Conservation (phyloP, 2,797 vertebrate genomes). For the Danio albolineatus region DNA sequence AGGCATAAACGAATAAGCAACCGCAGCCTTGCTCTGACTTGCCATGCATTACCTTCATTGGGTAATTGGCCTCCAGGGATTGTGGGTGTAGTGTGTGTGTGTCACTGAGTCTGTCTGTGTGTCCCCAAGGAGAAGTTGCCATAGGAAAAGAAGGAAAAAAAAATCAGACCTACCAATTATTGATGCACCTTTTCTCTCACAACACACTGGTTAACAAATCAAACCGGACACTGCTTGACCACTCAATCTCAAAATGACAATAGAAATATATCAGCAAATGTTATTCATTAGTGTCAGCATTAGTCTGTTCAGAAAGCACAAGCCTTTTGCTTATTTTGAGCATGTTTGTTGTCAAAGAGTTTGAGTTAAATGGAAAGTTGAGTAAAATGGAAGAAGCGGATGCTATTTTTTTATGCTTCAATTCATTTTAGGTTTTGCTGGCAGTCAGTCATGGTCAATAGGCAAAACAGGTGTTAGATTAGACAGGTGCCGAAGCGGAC, state of each 20-base stretch:
- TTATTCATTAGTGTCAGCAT: background rate
- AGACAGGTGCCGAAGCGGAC: background rate
- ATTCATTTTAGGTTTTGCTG: background rate
- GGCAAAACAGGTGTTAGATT: background rate
- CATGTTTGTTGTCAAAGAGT: background rate
- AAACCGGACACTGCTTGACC: background rate
- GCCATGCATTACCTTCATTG: constrained; percentile 74
- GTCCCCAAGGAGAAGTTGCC: constrained; percentile 78
- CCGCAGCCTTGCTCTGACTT: constrained; percentile 80
- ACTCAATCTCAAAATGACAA: constrained; percentile 11
- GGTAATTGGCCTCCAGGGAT: constrained; percentile 82
- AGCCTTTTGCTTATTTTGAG: background rate
- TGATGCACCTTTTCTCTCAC: constrained; percentile 72
- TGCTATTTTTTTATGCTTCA: background rate
- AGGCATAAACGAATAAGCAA: constrained; percentile 70
- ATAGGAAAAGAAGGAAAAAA: constrained; percentile 63
- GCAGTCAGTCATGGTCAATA: background rate
- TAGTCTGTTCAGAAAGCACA: constrained; percentile 1
- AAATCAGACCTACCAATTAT: constrained; percentile 78
- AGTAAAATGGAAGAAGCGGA: constrained; percentile 15
- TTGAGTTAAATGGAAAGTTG: background rate
- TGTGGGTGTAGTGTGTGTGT: constrained; percentile 52
- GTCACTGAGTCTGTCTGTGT: constrained; percentile 66
- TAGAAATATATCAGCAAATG: background rate
- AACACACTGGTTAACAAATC: constrained; percentile 72